These are phyloP conservation scores for Caretta caretta DNA, from an alignment of 2,113 vertebrate genomes.

Conservation along the genomic window DNA sequence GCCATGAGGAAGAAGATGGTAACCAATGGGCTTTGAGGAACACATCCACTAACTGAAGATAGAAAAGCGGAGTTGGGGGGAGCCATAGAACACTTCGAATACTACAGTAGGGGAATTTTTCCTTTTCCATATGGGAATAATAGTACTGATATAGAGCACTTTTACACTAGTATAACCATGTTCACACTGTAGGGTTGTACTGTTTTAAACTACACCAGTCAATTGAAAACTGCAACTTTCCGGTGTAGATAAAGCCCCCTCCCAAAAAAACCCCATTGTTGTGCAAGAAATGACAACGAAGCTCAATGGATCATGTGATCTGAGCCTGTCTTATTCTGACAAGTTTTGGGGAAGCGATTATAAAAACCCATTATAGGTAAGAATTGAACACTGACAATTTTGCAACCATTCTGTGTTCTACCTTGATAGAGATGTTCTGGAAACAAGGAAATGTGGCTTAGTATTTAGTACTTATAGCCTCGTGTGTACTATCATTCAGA, in stretches of 20 bases:
- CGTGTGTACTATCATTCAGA: not conserved
- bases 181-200: not conserved
- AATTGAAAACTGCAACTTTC: not conserved
- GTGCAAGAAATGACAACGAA: not conserved
- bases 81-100: not conserved
- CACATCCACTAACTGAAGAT: not conserved
- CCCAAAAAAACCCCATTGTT: not conserved
- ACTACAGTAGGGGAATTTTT: not conserved
- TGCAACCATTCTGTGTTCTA: rapidly evolving
- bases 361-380: not conserved
- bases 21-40: not conserved
- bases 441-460: not conserved
- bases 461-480: not conserved
- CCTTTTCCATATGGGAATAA: not conserved
- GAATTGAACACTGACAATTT: not conserved
- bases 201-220: not conserved
- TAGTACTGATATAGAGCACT: not conserved
- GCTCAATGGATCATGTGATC: not conserved
- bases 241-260: not conserved
- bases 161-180: not conserved
- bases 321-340: not conserved
- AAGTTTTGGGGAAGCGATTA: not conserved
- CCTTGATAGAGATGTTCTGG: not conserved
- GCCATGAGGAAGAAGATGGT: not conserved
- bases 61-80: no score